Base-by-base conservation (phyloP, 2,888 invertebrate genomes). In the Rapana venosa region DNA sequence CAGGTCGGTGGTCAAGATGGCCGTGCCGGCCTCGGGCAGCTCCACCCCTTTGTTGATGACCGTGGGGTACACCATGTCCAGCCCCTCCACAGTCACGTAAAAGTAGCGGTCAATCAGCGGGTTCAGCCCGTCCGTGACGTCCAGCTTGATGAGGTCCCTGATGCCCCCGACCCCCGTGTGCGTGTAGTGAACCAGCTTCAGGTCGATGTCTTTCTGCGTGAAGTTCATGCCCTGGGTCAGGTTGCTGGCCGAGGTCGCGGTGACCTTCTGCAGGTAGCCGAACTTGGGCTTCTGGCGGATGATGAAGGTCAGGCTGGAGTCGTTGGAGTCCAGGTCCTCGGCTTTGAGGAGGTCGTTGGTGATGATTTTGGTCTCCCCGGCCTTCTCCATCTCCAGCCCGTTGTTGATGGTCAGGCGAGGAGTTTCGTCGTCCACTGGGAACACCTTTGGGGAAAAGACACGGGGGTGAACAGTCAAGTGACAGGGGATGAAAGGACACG, bases 351-450 rank as follows among this genome's bases (percentile, higher is more conserved):
- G 92, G 32, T 94, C 92, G 89, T 95, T 95, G 4, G 94, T 95
- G 87, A 96, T 96, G 5, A 93, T 88, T 90, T 94, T 94, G 1
- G 92, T 93, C 90, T 95, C 95, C 8, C 95, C 95, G 8, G 93
- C 91, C n/a, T 92, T 91, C 66, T 95, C 94, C 58, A 96, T 93
- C 77, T 96, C 94, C 58, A 96, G 91, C n/a, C 96, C 96, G 90
- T 94, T 95, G 92, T 96, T 96, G 84, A 95, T 93, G 26, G 94
- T 93, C 6, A 96, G 93, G 86, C 95, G 92, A 1, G 96, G 96
- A 0, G 96, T 95, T 91, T 96, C 96, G 92, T 96, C 96, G 92
- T 96, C 96, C 8, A 96, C 95, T 6, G 96, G 95, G 56, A 96
- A 93, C 20, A 96, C 86, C 84, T 85, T 15, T n/a, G 77, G 32